Percentiles rank a stretch among this genome's conserved stretches.
Conservation (phyloP, 2,797 vertebrate species). For the Macrochelys suwanniensis region DNA sequence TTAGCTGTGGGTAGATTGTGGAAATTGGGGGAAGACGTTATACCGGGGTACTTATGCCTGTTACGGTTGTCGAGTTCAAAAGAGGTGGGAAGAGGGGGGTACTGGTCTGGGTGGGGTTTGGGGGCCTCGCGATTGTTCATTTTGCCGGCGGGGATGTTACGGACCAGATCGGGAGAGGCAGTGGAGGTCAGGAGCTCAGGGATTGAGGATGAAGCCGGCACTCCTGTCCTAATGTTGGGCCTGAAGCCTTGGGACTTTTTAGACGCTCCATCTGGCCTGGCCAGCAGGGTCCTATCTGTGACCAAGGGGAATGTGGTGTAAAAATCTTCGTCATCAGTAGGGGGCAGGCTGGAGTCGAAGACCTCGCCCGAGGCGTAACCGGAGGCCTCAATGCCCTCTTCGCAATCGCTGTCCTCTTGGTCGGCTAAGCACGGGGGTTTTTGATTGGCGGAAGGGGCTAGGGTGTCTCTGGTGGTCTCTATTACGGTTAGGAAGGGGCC, state of each 20-base stretch:
- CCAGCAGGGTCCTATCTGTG: conserved; percentile 94
- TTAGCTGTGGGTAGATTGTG: conserved; percentile 95
- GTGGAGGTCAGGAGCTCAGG: conserved; percentile 80
- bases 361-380: conserved; percentile 95
- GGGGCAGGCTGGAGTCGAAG: conserved; percentile 87
- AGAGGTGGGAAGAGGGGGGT: conserved; percentile 86
- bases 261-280: conserved; percentile 84
- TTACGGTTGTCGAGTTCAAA: conserved; percentile 84
- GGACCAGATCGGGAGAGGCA: conserved; percentile 79
- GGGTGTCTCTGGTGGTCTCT: conserved; percentile 94
- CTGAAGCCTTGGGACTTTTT: conserved; percentile 83
- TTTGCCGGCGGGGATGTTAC: conserved; percentile 92
- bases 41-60: conserved; percentile 87
- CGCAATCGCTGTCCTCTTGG: conserved; percentile 93
- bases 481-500: conserved; percentile 91
- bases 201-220: conserved; percentile 81
- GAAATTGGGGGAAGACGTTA: conserved; percentile 93
- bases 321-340: conserved; percentile 97
- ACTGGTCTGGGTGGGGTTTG: conserved; percentile 80
- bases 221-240: conserved; percentile 79
- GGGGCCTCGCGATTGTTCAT: conserved; percentile 95
- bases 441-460: conserved; percentile 85
- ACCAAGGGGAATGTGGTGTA: conserved; percentile 92
- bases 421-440: conserved; percentile 90
- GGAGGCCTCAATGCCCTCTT: conserved; percentile 93